A percentile compares a stretch with the other conserved stretches of the same genome.
Conservation (phyloP, 2,797 vertebrate genomes). For the Macropus fuliginosus region DNA sequence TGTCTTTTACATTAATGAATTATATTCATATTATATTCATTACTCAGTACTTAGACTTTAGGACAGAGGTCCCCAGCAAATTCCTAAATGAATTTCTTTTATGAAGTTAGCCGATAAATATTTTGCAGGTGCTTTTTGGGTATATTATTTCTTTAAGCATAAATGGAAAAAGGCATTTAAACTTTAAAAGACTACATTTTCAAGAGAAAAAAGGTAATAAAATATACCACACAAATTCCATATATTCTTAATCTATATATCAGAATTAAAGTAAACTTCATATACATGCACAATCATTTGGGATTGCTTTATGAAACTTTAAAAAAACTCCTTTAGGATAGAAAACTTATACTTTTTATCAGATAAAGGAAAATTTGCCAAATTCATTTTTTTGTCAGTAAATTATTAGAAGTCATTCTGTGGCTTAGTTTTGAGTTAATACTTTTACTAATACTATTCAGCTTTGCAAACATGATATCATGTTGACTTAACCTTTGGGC, state of each 20-base stretch:
- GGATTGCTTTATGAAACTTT: neutral
- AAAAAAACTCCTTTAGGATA: constrained; percentile 10
- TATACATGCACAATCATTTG: neutral
- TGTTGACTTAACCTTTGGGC: constrained; percentile 32
- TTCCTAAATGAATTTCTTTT: neutral
- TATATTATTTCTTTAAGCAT: neutral
- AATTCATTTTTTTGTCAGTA: constrained; percentile 56
- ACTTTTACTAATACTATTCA: constrained; percentile 44
- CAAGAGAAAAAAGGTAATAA: neutral
- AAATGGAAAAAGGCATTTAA: neutral
- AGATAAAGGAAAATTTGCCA: constrained; percentile 57
- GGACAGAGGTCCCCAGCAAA: neutral
- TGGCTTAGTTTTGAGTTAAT: constrained; percentile 50
- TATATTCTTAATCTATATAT: neutral
- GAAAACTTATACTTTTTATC: constrained; percentile 49
- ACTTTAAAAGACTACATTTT: neutral
- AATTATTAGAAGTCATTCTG: constrained; percentile 30
- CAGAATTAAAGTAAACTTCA: neutral
- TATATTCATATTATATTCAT: constrained; percentile 36
- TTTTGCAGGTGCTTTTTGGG: neutral
- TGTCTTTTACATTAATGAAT: constrained; percentile 27
- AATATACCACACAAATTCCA: neutral
- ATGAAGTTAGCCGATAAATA: neutral
- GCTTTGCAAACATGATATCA: neutral
- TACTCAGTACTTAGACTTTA: neutral